phyloP scores from a whole-genome alignment of 2,113 vertebrate species.

The Sterrhoptilus dennistouni region DNA sequence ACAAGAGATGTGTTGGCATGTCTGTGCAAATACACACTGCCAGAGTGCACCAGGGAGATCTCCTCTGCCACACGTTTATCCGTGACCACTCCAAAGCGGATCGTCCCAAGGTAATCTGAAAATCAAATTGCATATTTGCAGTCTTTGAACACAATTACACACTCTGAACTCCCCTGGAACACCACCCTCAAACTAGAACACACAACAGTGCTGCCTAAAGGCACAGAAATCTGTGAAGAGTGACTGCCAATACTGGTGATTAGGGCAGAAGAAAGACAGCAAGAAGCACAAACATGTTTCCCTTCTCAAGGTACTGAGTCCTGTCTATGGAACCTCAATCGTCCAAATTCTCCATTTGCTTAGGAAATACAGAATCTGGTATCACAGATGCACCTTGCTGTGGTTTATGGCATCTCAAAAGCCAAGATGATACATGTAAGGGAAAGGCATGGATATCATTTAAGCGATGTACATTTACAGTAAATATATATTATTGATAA shows the following conservation, averaged over 20 bases:
- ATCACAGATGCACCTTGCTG: neutral
- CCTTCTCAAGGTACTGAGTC: neutral
- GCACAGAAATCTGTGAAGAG: neutral
- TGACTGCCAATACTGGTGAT: neutral
- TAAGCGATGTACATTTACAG: neutral
- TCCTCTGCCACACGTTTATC: conserved; percentile 82
- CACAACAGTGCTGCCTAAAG: neutral
- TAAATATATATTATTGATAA: neutral
- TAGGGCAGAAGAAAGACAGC: neutral
- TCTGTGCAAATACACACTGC: conserved; percentile 90
- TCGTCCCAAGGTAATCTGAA: conserved; percentile 88
- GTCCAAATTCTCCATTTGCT: neutral
- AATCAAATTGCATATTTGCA: neutral
- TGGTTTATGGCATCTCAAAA: neutral
- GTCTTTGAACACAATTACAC: conserved; percentile 2
- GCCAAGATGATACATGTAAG: neutral
- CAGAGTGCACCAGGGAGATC: conserved; percentile 81
- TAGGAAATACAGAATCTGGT: neutral
- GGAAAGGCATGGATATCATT: neutral
- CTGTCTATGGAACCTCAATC: neutral
- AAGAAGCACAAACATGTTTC: rapidly evolving
- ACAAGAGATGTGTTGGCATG: conserved; percentile 91
- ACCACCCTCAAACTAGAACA: neutral
- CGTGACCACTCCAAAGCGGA: conserved; percentile 94
- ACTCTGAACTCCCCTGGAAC: neutral